These are phyloP conservation scores for Nannobrachium achirus DNA, from an alignment of 2,113 vertebrate genomes.

Conservation along the genomic window DNA sequence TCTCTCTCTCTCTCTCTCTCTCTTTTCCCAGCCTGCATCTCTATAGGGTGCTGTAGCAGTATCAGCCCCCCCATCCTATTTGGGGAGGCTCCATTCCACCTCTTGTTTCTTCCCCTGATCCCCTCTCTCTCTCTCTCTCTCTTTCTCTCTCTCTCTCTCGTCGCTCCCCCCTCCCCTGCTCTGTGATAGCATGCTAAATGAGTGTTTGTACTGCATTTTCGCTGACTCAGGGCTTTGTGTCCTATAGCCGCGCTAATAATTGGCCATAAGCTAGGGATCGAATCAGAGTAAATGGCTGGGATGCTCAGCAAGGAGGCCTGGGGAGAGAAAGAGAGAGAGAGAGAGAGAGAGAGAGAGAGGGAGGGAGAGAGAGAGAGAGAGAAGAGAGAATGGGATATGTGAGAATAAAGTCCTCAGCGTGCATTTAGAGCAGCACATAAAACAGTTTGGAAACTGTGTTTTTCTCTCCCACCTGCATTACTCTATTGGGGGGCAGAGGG, in stretches of 20 bases:
- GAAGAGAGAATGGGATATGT: constrained; percentile 8
- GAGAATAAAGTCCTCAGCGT: constrained; percentile 45
- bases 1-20: not conserved
- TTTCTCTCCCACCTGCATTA: constrained; percentile 25
- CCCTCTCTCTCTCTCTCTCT: not conserved
- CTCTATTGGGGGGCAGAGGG: constrained; percentile 10
- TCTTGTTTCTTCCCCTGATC: not conserved
- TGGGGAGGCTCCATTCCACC: constrained; percentile 15
- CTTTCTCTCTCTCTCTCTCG: constrained; percentile 16
- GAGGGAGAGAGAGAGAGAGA: constrained; percentile 9
- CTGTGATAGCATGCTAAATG: constrained; percentile 64
- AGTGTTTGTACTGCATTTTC: constrained; percentile 62
- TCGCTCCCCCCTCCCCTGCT: constrained; percentile 19
- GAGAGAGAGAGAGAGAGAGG: not conserved
- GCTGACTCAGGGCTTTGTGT: constrained; percentile 52
- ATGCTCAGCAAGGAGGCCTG: constrained; percentile 51
- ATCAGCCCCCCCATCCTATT: constrained; percentile 20
- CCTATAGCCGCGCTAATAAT: constrained; percentile 66
- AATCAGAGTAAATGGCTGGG: constrained; percentile 69
- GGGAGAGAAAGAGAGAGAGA: constrained; percentile 22
- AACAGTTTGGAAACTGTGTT: constrained; percentile 32
- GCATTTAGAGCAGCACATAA: constrained; percentile 38
- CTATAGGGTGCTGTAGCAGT: not conserved
- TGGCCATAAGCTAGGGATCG: constrained; percentile 68
- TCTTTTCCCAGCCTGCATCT: constrained; percentile 1